Base-by-base conservation (phyloP, 2,888 invertebrate species). In the Lobophora halterata region DNA sequence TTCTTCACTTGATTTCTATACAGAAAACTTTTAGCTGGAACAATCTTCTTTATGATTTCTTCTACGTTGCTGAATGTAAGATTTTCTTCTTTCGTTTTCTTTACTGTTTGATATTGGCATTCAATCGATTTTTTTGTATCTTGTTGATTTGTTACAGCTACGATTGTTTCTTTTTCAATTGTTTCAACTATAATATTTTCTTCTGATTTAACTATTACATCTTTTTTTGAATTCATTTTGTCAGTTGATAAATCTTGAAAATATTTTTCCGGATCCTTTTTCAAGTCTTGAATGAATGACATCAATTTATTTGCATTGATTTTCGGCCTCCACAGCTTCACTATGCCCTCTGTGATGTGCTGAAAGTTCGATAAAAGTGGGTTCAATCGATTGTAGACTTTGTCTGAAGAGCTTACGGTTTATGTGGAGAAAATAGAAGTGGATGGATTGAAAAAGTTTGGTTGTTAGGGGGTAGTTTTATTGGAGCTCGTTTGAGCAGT, bases 11-110 rank as follows among this genome's bases (percentile, higher is more conserved):
- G 75, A 21, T 83, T 70, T 59, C 85, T 78, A 33, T 88, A 88
- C 0, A 88, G 47, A 50, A 88, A 88, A 45, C 88, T 88, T 49
- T 85, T 88, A 0, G 81, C 76, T 18, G 82, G 81, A 1, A 80
- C 79, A 16, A 87, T 62, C 51, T 60, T 79, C 37, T 74, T 78
- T 3, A 86, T 54, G 14, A 87, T 58, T 20, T 86, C 87, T 49
- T 86, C 87, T 1, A 82, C 77, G 4, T 64, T 65, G 20, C 51
- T 70, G 12, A 70, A 61, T n/a, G 64, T 52, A 1, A 53, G 18
- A 7, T 16, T 40, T 8, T 58, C 61, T 7, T 56, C 55, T 51
- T 62, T 68, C 1, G 31, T 40, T 48, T 65, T 63, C 25, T 56
- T 77, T 1, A 85, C 82, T 0, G 76, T 81, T 62, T 86, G 86